Conservation (phyloP, 2,797 vertebrate genomes). For the Sciaenops ocellatus region DNA sequence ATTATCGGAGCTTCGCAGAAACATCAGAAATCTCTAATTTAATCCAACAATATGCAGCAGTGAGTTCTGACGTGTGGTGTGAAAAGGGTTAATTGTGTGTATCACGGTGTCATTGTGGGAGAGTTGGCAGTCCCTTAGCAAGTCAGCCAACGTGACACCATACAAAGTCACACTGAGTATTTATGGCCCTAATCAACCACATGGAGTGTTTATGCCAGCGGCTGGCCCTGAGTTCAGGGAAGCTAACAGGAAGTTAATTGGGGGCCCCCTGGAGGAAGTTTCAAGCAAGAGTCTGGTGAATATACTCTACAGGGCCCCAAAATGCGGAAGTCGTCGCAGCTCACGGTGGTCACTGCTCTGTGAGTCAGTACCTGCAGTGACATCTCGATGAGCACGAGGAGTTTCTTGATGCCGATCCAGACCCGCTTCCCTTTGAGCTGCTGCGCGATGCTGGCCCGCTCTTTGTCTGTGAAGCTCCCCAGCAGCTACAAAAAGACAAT, state of each 20-base stretch:
- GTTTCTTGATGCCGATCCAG: constrained; percentile 98
- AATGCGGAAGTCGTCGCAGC: neutral
- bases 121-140: no score
- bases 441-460: constrained; percentile 91
- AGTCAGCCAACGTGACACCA: no score
- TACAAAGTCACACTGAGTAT: no score
- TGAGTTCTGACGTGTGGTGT: no score
- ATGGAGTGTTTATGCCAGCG: no score
- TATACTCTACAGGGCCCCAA: neutral
- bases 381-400: constrained; percentile 98
- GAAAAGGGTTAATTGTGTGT: no score
- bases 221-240: no score
- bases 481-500: constrained; percentile 86
- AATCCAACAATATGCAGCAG: no score
- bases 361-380: constrained; percentile 90
- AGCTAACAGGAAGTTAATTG: neutral
- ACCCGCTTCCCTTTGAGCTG: constrained; percentile 93
- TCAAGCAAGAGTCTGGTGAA: no score
- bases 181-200: no score
- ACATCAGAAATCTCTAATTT: neutral
- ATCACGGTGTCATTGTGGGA: no score
- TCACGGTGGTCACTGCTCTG: neutral
- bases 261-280: neutral
- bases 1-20: no score
- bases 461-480: constrained; percentile 95